Conservation (phyloP, 2,113 vertebrate genomes). For the Varanus komodoensis region DNA sequence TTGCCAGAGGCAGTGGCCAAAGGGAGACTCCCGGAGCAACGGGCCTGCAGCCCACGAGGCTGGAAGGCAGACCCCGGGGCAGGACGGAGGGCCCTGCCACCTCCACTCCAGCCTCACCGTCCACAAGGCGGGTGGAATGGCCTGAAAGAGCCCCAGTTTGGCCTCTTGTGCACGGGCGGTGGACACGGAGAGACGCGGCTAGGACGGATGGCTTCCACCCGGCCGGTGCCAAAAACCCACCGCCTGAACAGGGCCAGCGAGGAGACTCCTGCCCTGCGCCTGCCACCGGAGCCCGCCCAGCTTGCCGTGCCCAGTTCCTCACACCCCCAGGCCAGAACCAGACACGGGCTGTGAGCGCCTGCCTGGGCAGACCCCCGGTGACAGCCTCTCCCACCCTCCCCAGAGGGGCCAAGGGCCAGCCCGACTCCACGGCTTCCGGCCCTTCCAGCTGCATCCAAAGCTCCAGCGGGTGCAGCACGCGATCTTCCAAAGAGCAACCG, state of each 20-base stretch:
- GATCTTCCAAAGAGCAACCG: too few species aligned
- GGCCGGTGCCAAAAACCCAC: background rate
- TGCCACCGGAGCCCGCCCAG: background rate
- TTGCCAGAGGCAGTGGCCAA: slow-evolving; percentile 59
- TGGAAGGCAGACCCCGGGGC: background rate
- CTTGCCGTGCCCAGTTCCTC: background rate
- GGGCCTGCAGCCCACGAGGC: slow-evolving; percentile 49
- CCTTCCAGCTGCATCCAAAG: too few species aligned
- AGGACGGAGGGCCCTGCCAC: background rate
- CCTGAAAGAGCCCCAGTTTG: background rate
- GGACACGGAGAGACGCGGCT: background rate
- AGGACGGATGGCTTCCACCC: background rate
- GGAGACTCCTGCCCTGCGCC: background rate
- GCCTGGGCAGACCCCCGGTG: too few species aligned
- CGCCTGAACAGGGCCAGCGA: background rate
- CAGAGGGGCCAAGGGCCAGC: too few species aligned
- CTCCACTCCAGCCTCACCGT: background rate
- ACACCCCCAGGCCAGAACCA: too few species aligned
- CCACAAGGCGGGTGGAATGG: background rate
- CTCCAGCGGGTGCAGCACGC: too few species aligned
- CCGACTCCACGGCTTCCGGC: too few species aligned
- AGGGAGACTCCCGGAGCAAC: slow-evolving; percentile 60
- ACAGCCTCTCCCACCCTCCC: too few species aligned
- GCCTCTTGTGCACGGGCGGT: background rate
- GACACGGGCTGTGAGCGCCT: too few species aligned